Conservation (phyloP, 2,888 invertebrate species). For the Parnassius glacialis region DNA sequence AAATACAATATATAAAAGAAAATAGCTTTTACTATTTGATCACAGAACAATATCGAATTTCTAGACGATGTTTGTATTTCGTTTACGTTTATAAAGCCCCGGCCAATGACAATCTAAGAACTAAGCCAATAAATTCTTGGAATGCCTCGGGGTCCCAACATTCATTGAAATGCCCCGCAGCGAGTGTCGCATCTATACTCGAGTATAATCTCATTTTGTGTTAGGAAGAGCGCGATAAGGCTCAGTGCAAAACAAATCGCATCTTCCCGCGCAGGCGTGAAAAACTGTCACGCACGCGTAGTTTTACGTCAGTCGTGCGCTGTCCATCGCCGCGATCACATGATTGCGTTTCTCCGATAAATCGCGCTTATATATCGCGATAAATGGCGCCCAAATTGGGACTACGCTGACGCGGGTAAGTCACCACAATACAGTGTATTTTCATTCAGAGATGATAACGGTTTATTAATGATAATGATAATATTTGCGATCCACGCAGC, state of each 20-base stretch:
- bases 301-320: constrained; percentile 66
- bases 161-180: constrained; percentile 61
- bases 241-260: constrained; percentile 70
- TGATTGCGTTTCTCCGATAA: constrained; percentile 39
- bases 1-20: neutral
- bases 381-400: constrained; percentile 74
- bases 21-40: neutral
- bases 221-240: constrained; percentile 43
- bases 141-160: constrained; percentile 50
- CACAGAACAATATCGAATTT: neutral
- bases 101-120: constrained; percentile 35
- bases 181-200: constrained; percentile 58
- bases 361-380: constrained; percentile 64
- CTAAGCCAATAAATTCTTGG: constrained; percentile 51
- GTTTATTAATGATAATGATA: constrained; percentile 1
- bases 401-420: constrained; percentile 72
- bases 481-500: constrained; percentile 55
- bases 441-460: neutral
- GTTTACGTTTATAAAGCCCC: constrained; percentile 21
- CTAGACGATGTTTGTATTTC: constrained; percentile 9
- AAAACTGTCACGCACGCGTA: constrained; percentile 54
- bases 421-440: constrained; percentile 39
- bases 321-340: constrained; percentile 55
- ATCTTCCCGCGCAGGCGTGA: constrained; percentile 66
- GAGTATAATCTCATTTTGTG: constrained; percentile 67